Evolutionary conservation across 2,888 invertebrate species (phyloP).

Genomic region (Erebia epiphron): DNA sequence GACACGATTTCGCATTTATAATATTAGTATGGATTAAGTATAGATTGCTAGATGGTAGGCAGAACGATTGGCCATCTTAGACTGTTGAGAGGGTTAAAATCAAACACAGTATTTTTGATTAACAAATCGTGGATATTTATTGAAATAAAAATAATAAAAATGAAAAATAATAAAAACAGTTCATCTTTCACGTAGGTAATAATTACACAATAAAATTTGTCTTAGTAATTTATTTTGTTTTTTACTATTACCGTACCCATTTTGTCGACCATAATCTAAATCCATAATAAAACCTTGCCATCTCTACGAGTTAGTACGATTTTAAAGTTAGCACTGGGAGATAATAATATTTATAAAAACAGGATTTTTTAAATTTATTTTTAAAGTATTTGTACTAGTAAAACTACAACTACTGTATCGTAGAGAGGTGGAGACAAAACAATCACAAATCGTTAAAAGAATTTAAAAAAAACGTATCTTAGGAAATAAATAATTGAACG

Average conservation of each 20-base stretch:
- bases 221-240: conserved; percentile 59
- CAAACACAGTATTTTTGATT: conserved; percentile 65
- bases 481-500: not conserved
- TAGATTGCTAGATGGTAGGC: not conserved
- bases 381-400: conserved; percentile 33
- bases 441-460: not conserved
- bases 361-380: conserved; percentile 26
- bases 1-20: no score
- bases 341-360: conserved; percentile 27
- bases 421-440: conserved; percentile 19
- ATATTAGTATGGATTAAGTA: no score
- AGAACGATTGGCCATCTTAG: not conserved
- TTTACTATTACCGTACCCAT: conserved; percentile 69
- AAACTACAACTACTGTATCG: conserved; percentile 35
- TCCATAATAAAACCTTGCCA: conserved; percentile 26
- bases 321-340: conserved; percentile 23
- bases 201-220: conserved; percentile 82
- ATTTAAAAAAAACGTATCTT: not conserved
- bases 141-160: conserved; percentile 84
- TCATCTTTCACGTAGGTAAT: conserved; percentile 78
- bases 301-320: conserved; percentile 23
- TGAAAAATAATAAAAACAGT: conserved; percentile 83
- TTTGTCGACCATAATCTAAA: conserved; percentile 49
- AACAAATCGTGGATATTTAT: conserved; percentile 84
- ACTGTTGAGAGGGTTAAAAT: conserved; percentile 46